phyloP scores from a whole-genome alignment of 2,113 vertebrate genomes.

The Podarcis cretensis region DNA sequence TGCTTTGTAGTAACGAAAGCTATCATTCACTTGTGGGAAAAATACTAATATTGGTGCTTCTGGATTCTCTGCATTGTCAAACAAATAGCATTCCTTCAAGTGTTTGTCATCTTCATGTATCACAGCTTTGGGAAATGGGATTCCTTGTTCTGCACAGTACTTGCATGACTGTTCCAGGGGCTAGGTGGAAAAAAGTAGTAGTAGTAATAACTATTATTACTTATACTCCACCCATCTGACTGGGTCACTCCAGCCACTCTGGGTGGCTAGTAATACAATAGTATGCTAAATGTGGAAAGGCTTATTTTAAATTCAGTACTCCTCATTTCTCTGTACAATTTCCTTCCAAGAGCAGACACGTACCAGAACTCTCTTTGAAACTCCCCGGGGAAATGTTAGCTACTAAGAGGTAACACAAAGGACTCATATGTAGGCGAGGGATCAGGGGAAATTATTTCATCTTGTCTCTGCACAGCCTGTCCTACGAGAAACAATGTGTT shows the following conservation, averaged over 20 bases:
- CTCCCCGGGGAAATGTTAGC: neutral
- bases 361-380: neutral
- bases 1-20: slow-evolving; percentile 76
- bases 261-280: neutral
- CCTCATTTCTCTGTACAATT: neutral
- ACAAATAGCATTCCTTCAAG: slow-evolving; percentile 80
- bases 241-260: no score
- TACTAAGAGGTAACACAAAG: neutral
- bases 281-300: slow-evolving; percentile 20
- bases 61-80: slow-evolving; percentile 67
- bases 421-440: neutral
- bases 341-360: neutral
- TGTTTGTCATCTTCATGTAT: slow-evolving; percentile 68
- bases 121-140: slow-evolving; percentile 75
- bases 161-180: slow-evolving; percentile 74
- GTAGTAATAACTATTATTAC: no score
- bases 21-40: slow-evolving; percentile 81
- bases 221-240: no score
- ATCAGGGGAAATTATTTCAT: neutral
- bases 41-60: slow-evolving; percentile 76
- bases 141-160: slow-evolving; percentile 78
- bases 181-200: slow-evolving; percentile 52
- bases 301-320: neutral
- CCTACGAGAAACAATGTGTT: neutral
- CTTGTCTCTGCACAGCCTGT: neutral